Conservation (phyloP, 2,888 invertebrate species). For the Creontiades dilutus region DNA sequence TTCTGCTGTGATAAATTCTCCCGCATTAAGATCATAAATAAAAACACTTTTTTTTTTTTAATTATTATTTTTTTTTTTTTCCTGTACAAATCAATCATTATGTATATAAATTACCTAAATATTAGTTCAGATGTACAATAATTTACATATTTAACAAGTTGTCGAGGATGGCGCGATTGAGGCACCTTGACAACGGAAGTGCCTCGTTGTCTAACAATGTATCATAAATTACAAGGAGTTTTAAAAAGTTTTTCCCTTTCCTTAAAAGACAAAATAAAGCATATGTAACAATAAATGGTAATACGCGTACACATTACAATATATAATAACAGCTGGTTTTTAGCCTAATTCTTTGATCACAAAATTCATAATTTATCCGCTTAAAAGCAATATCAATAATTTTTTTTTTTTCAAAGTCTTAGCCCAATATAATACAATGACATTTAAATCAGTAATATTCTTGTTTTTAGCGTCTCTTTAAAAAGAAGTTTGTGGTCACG, state of each 20-base stretch:
- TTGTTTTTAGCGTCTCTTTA: not conserved
- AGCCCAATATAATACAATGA: slow-evolving; percentile 73
- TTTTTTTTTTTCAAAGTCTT: slow-evolving; percentile 67
- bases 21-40: slow-evolving; percentile 66
- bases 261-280: slow-evolving; percentile 73
- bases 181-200: slow-evolving; percentile 69
- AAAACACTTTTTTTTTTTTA: slow-evolving; percentile 60
- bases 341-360: slow-evolving; percentile 73
- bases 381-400: slow-evolving; percentile 66
- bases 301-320: slow-evolving; percentile 73
- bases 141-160: slow-evolving; percentile 74
- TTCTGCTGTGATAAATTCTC: slow-evolving; percentile 56
- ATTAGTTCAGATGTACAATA: slow-evolving; percentile 75
- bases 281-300: slow-evolving; percentile 74
- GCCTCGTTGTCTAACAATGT: slow-evolving; percentile 69
- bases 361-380: slow-evolving; percentile 71
- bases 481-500: slow-evolving; percentile 4
- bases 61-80: no score
- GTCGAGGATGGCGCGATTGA: slow-evolving; percentile 70
- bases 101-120: slow-evolving; percentile 75
- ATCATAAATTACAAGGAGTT: slow-evolving; percentile 62
- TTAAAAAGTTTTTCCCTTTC: slow-evolving; percentile 46
- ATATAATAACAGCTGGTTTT: slow-evolving; percentile 69
- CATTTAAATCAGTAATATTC: slow-evolving; percentile 56
- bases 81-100: slow-evolving; percentile 74